A percentile compares a stretch with the other conserved stretches of the same genome.
Evolutionary conservation across 1,140 invertebrate genomes (phyloP).

Genomic region (Physella acuta): DNA sequence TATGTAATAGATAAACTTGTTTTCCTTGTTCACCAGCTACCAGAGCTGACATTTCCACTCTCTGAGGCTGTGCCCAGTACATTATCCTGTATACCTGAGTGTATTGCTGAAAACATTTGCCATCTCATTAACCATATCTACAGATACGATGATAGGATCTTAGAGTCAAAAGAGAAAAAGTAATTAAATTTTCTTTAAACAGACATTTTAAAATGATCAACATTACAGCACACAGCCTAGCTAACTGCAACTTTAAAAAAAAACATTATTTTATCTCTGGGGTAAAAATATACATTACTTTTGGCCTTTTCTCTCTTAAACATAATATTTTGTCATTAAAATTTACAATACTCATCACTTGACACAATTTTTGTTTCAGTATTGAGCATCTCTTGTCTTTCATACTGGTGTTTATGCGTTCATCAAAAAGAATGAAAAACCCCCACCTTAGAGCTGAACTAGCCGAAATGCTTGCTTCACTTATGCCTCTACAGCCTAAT

Average conservation of each 20-base stretch:
- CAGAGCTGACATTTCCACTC: conserved; percentile 70
- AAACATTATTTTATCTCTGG: too few relatives aligned
- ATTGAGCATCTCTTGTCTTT: conserved; percentile 73
- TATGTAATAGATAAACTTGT: too few relatives aligned
- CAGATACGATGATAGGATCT: conserved; percentile 8
- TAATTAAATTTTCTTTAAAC: not conserved
- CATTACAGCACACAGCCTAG: not conserved
- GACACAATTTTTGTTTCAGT: conserved; percentile 23
- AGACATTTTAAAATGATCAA: not conserved
- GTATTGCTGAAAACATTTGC: conserved; percentile 82
- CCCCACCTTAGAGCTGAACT: conserved; percentile 88
- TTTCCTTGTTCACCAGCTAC: conserved; percentile 49
- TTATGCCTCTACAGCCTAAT: conserved; percentile 45
- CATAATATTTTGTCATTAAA: too few relatives aligned
- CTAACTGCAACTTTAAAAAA: too few relatives aligned
- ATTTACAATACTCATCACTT: too few relatives aligned
- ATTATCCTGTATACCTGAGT: conserved; percentile 81
- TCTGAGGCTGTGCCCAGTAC: conserved; percentile 55
- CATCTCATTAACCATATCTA: conserved; percentile 15
- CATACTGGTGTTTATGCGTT: conserved; percentile 73
- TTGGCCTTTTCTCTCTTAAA: too few relatives aligned
- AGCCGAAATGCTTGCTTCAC: conserved; percentile 83
- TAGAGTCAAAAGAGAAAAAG: conserved; percentile 20
- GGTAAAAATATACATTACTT: too few relatives aligned
- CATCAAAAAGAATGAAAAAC: conserved; percentile 79